phyloP scores from a whole-genome alignment of 2,888 invertebrate species.

The Acanthosepion pharaonis region DNA sequence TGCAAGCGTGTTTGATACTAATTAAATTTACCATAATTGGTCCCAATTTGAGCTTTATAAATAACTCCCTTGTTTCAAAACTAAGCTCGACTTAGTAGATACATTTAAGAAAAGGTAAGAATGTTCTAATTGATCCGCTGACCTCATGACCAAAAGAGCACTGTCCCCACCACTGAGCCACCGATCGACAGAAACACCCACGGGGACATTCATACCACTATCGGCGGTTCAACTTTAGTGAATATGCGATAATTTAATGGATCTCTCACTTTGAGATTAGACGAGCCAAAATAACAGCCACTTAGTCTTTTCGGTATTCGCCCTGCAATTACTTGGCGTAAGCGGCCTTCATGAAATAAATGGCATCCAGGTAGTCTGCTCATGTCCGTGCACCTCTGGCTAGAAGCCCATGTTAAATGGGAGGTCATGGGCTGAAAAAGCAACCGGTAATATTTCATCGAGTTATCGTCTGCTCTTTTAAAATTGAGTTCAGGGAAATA shows the following conservation, averaged over 20 bases:
- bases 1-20: no score
- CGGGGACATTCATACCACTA: neutral
- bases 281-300: neutral
- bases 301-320: neutral
- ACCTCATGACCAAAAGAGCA: neutral
- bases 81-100: no score
- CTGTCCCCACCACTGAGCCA: neutral
- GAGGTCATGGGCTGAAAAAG: conserved; percentile 18
- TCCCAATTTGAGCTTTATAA: no score
- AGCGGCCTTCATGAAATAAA: neutral
- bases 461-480: conserved; percentile 21
- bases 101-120: no score
- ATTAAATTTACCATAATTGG: no score
- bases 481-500: conserved; percentile 16
- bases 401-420: neutral
- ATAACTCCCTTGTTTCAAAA: no score
- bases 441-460: neutral
- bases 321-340: neutral
- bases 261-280: neutral
- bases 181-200: neutral
- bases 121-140: neutral
- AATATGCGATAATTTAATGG: neutral
- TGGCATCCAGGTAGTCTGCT: neutral
- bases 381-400: neutral
- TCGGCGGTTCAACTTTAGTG: neutral